phyloP scores from a whole-genome alignment of 35 echinoderm and acorn worm species.

The Hemicentrotus pulcherrimus region DNA sequence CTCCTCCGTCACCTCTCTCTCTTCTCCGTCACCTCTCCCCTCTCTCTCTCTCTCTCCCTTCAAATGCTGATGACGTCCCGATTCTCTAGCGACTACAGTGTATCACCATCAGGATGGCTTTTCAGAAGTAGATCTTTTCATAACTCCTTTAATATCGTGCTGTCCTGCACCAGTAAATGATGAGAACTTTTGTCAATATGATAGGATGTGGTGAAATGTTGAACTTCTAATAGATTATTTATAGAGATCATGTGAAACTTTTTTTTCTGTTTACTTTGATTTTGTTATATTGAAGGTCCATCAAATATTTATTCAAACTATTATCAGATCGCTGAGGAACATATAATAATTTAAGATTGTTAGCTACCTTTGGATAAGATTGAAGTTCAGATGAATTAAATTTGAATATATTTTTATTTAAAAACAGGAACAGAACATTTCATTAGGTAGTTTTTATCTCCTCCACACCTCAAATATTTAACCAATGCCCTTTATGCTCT shows the following conservation, averaged over 20 bases:
- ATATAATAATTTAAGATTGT: too few relatives aligned
- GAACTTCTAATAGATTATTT: background rate
- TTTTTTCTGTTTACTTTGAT: background rate
- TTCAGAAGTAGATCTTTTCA: background rate
- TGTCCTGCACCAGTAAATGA: background rate
- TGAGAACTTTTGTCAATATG: background rate
- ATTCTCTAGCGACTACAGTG: background rate
- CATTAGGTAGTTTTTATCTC: background rate
- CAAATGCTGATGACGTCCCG: background rate
- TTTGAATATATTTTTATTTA: background rate
- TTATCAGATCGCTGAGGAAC: too few relatives aligned
- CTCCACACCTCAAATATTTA: background rate
- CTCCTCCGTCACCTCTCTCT: background rate
- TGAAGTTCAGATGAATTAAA: too few relatives aligned
- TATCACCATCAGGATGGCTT: background rate
- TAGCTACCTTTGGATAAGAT: too few relatives aligned
- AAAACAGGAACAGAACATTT: background rate
- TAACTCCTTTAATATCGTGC: background rate
- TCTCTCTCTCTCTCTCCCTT: background rate
- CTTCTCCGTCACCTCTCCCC: too few relatives aligned
- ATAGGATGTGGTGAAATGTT: background rate
- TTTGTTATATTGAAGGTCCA: too few relatives aligned
- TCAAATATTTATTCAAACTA: too few relatives aligned
- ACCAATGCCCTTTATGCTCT: background rate
- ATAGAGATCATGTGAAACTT: background rate